A percentile compares a stretch with the other conserved stretches of the same genome.
These are phyloP conservation scores for Rhopalosiphum maidis DNA, from an alignment of 1,140 invertebrate species.

Conservation along the genomic window DNA sequence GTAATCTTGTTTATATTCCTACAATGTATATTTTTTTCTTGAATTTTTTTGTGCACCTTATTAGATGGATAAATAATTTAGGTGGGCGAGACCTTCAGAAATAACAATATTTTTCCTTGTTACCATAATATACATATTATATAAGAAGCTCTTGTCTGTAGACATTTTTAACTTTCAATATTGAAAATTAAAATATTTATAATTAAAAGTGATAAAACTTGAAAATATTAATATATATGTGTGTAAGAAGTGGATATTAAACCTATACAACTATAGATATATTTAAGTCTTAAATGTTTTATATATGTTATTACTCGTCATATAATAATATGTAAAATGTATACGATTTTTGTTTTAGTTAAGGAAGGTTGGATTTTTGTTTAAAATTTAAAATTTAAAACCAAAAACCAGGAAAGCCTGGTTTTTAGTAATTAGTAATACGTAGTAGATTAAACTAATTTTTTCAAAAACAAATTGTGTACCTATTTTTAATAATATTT, in stretches of 20 bases:
- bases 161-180: not conserved
- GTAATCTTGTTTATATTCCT: not conserved
- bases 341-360: not conserved
- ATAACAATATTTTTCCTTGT: too few species aligned
- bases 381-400: too few species aligned
- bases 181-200: not conserved
- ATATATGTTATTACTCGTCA: not conserved
- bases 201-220: not conserved
- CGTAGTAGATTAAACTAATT: too few species aligned
- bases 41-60: too few species aligned
- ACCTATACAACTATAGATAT: not conserved
- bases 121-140: too few species aligned
- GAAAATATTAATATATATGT: not conserved
- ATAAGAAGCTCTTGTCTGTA: not conserved
- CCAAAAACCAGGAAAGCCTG: not conserved
- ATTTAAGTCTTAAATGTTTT: not conserved
- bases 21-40: too few species aligned
- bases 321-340: not conserved
- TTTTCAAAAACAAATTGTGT: too few species aligned
- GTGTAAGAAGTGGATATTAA: not conserved
- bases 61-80: too few species aligned
- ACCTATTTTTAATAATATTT: too few species aligned
- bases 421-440: too few species aligned
- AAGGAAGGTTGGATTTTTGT: too few species aligned
- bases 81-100: too few species aligned